Base-by-base conservation (phyloP, 1,140 invertebrate species). In the Drosophila miranda region DNA sequence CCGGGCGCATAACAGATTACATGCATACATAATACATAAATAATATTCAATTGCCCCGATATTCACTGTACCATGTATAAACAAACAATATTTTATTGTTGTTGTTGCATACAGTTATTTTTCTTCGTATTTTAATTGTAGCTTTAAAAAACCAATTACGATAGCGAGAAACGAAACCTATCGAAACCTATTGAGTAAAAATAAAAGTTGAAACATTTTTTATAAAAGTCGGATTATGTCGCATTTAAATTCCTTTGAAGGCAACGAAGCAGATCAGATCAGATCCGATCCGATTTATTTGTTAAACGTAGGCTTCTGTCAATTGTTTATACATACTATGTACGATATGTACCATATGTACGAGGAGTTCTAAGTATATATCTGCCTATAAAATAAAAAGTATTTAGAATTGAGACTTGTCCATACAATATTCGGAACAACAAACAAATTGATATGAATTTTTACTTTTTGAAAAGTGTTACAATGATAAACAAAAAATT, bases 391-490 rank as follows among this genome's bases (percentile, higher is more conserved):
- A 49, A 26, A 3, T 45, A 26, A 9, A 61, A 68, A 62, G 50
- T 77, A 77, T 77, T 64, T 66, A 43, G 55, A 62, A 56, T 59
- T 42, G 38, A 64, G 64, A 57, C 44, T 67, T 86, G 81, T 84
- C 81, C 81, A 84, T 79, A 73, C 30, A 66, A 66, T 61, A 62
- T 60, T 73, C 54, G 56, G 21, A 80, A 73, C 16, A 69, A 51
- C 60, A 50, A 64, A 44, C 50, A 72, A 57, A 70, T 84, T 86
- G 63, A 84, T 80, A 67, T 63, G 67, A 80, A 60, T 63, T 68
- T 84, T 74, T 77, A 70, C 72, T 81, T 86, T 84, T 86, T 86
- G 72, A 77, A 57, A 63, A 67, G 51, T 74, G 81, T 86, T 86
- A 60, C 54, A 77, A 63, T 14, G 77, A 51, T 53, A 74, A 83